phyloP scores from a whole-genome alignment of 1,140 invertebrate species.

The Periplaneta americana region DNA sequence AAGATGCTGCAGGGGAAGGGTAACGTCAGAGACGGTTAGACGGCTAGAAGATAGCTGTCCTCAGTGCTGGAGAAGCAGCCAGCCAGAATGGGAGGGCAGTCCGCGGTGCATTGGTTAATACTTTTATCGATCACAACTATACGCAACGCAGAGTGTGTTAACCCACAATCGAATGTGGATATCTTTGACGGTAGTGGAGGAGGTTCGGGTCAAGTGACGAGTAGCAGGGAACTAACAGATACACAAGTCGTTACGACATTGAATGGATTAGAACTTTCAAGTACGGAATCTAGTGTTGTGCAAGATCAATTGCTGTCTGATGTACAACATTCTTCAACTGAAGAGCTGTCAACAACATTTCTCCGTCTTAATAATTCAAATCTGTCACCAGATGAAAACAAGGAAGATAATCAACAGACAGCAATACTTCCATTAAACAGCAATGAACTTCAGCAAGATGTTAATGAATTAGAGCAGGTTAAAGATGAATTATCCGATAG shows the following conservation, averaged over 20 bases:
- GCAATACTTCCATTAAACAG: too few species aligned
- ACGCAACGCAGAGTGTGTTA: neutral
- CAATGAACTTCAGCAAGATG: too few species aligned
- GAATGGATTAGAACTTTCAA: neutral
- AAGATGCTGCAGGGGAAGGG: neutral
- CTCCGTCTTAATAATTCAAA: too few species aligned
- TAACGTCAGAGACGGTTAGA: neutral
- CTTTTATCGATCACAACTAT: neutral
- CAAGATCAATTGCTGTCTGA: neutral
- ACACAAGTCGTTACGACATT: neutral
- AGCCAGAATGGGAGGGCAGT: neutral
- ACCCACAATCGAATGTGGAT: neutral
- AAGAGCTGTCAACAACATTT: neutral
- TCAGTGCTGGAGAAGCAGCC: neutral
- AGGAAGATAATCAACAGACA: too few species aligned
- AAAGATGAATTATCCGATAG: too few species aligned
- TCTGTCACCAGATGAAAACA: too few species aligned
- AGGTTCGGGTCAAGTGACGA: neutral
- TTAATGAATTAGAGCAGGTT: too few species aligned
- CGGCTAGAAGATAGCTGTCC: neutral
- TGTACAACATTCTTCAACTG: neutral
- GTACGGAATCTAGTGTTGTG: neutral
- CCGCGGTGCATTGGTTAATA: neutral
- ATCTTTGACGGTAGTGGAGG: neutral
- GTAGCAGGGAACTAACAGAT: neutral